phyloP scores from a whole-genome alignment of 2,888 invertebrate species.

The Crossocerus cetratus region DNA sequence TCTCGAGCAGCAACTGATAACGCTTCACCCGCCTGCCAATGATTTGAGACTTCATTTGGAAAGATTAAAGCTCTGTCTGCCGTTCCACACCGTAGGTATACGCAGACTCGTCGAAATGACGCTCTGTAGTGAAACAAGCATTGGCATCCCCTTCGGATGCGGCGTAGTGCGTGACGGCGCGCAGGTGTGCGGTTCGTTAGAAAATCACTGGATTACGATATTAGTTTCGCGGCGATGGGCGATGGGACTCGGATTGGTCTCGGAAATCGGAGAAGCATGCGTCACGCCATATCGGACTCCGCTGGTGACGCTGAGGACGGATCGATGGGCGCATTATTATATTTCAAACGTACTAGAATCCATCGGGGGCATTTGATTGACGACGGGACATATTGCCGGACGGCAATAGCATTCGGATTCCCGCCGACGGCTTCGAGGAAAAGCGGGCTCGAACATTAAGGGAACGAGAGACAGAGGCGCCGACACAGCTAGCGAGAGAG shows the following conservation, averaged over 20 bases:
- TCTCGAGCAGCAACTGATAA: neutral
- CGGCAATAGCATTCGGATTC: conserved; percentile 39
- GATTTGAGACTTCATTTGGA: too few relatives aligned
- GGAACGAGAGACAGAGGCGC: neutral
- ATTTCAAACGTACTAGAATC: conserved; percentile 52
- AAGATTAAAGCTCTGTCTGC: too few relatives aligned
- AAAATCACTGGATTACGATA: conserved; percentile 20
- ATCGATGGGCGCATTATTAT: conserved; percentile 54
- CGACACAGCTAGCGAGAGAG: too few relatives aligned
- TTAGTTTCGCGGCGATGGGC: conserved; percentile 29
- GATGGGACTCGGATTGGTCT: neutral
- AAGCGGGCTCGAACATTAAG: neutral
- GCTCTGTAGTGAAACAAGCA: too few relatives aligned
- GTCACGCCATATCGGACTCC: conserved; percentile 36
- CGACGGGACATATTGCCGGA: conserved; percentile 48
- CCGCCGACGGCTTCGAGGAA: conserved; percentile 41
- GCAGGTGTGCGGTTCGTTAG: too few relatives aligned
- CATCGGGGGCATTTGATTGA: conserved; percentile 51
- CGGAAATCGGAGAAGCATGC: conserved; percentile 34
- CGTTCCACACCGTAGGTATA: too few relatives aligned
- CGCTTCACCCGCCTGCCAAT: too few relatives aligned
- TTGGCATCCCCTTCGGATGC: too few relatives aligned
- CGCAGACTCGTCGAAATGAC: too few relatives aligned
- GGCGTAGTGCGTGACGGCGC: too few relatives aligned
- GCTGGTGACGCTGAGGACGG: conserved; percentile 40